Evolutionary conservation across 2,888 invertebrate species (phyloP), one percentile per base, ranked within the genome.

Genomic region (Brachyptera putata): DNA sequence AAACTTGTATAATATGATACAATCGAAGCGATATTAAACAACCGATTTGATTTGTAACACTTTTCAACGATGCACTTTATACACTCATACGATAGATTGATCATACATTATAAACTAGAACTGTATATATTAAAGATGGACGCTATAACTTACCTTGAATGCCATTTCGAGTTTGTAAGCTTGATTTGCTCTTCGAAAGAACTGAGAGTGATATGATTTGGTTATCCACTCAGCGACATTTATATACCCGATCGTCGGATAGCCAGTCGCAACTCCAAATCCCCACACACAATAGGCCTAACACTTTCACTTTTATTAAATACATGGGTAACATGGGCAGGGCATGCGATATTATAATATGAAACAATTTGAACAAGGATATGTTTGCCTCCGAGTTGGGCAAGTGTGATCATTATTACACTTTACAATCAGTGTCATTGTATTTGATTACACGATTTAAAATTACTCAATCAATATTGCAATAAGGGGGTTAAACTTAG

Each of bases 311-410:
- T 34, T 53, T 34, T 5, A 34, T n/a, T 13, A 11, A 18, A 53
- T 18, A 34, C n/a, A n/a, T n/a, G 34, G 53, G 53, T 53, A 46
- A 30, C 46, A 34, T 53, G 53, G 53, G 53, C 36, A 53, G 36
- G 53, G 53, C 53, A 11, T 13, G 5, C 34, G 18, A 34, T 53
- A 3, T 3, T 14, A 9, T 4, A 14, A n/a, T 39, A 14, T 5
- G 5, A 39, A 14, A n/a, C 39, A 39, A 39, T 18, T 43, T 30
- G 11, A 30, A 30, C 5, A 7, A 30, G n/a, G n/a, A n/a, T n/a
- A n/a, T n/a, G 37, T 16, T 4, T 37, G 37, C 13, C 16, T 37
- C 16, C 21, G 21, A 18, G 43, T 43, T 43, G 43, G 43, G 43
- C 43, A 43, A 43, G 43, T 30, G 30, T n/a, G n/a, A n/a, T n/a